Percentiles rank a stretch among this genome's conserved stretches.
Evolutionary conservation across 2,888 invertebrate genomes (phyloP).

Genomic region (Hydropsyche betteni): DNA sequence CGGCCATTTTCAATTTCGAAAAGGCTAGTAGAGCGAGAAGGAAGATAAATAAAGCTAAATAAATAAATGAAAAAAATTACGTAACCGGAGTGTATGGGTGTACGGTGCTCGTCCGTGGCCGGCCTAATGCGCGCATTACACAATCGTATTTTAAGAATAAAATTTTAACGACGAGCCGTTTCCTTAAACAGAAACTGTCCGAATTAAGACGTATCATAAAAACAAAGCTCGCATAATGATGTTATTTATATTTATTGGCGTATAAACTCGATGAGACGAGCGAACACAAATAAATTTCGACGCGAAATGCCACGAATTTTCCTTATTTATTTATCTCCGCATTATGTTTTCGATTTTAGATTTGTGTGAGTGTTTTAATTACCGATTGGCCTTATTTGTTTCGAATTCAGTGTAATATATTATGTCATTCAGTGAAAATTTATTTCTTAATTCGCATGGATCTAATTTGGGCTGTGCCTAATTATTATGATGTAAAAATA

Average conservation of each 20-base stretch:
- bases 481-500: too few relatives aligned
- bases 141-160: constrained; percentile 1
- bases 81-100: too few relatives aligned
- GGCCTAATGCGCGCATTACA: constrained; percentile 28
- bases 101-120: neutral
- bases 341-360: neutral
- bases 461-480: too few relatives aligned
- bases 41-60: too few relatives aligned
- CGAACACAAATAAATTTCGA: constrained; percentile 23
- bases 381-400: constrained; percentile 9
- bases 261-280: constrained; percentile 27
- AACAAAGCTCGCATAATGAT: constrained; percentile 35
- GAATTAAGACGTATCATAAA: constrained; percentile 36
- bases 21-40: neutral
- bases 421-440: too few relatives aligned
- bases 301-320: constrained; percentile 15
- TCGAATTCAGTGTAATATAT: too few relatives aligned
- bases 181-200: constrained; percentile 36
- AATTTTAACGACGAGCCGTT: constrained; percentile 15
- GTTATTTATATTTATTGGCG: constrained; percentile 38
- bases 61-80: too few relatives aligned
- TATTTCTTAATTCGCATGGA: too few relatives aligned
- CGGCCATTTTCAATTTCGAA: constrained; percentile 28
- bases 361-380: constrained; percentile 5
- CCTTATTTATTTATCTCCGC: constrained; percentile 5